Evolutionary conservation across 2,113 vertebrate genomes (phyloP), one percentile per base, ranked within the genome.

Genomic region (Patagioenas fasciata): DNA sequence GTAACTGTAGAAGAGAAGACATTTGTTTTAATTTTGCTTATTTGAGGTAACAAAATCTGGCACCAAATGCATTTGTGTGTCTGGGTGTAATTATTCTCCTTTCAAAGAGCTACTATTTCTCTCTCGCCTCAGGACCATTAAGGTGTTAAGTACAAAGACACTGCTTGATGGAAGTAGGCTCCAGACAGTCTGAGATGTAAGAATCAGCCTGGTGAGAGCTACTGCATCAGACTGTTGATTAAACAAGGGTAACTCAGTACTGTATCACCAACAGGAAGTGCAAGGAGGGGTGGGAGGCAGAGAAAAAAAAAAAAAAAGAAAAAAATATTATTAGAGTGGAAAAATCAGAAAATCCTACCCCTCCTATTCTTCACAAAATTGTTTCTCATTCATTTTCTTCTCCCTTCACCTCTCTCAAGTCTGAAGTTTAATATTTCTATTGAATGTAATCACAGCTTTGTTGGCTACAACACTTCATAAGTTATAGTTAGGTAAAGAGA

Each of bases 181-280:
- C 98, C 98, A 98, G 98, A 97, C 97, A 98, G 98, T 98, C 98
- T 98, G 98, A 97, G 90, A 89, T 96, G 97, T 82, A 97, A 95
- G 97, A 95, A 93, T 57, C 92, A 93, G 75, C 74, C 38, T 92
- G 71, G 95, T 93, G 91, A 97, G 96, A 93, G 94, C 86, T 95
- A 94, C 85, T 92, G 95, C 94, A 94, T 97, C 92, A 97, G 80
- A 94, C 80, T 96, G 96, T 97, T 97, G 97, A 98, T 97, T 96
- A 98, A 98, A 98, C 96, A 97, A 86, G 91, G 75, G 94, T 93
- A 97, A 96, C 74, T 94, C 65, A 89, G 92, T 85, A 95, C 16
- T 10, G 0, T 47, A 79, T 93, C 73, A 91, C 56, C 66, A 89
- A 92, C 47, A 79, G 74, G 36, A 74, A 60, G 58, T 26, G 21